Evolutionary conservation across 2,113 vertebrate genomes (phyloP).

Genomic region (Protobothrops flavoviridis): DNA sequence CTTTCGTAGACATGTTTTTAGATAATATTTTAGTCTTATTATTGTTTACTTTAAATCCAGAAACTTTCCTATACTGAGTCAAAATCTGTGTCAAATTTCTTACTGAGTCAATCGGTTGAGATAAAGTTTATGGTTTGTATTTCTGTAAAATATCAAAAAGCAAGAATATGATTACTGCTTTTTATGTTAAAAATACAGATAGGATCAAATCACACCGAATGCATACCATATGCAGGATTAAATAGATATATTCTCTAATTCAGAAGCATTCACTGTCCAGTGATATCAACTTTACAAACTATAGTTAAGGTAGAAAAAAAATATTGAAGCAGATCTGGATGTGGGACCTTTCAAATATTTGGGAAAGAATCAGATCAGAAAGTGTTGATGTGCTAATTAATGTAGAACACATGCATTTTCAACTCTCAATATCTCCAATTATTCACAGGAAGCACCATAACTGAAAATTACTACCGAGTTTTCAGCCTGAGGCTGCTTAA

Average conservation of each 20-base stretch:
- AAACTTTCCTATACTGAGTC: too few relatives aligned
- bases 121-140: not conserved
- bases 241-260: not conserved
- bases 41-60: too few relatives aligned
- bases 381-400: not conserved
- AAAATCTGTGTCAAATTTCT: too few relatives aligned
- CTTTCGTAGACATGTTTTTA: too few relatives aligned
- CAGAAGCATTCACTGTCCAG: not conserved
- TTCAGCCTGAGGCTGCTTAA: too few relatives aligned
- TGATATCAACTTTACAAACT: not conserved
- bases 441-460: too few relatives aligned
- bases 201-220: not conserved
- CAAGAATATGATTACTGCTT: not conserved
- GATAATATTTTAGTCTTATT: too few relatives aligned
- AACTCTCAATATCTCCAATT: too few relatives aligned
- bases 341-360: not conserved
- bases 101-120: too few relatives aligned
- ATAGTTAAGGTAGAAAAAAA: not conserved
- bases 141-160: not conserved
- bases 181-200: not conserved
- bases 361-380: too few relatives aligned
- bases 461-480: too few relatives aligned
- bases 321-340: not conserved
- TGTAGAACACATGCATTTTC: too few relatives aligned
- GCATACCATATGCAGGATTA: not conserved